Evolutionary conservation across 2,888 invertebrate genomes (phyloP), one percentile per base, ranked within the genome.

Genomic region (Dolichopus griseipennis): DNA sequence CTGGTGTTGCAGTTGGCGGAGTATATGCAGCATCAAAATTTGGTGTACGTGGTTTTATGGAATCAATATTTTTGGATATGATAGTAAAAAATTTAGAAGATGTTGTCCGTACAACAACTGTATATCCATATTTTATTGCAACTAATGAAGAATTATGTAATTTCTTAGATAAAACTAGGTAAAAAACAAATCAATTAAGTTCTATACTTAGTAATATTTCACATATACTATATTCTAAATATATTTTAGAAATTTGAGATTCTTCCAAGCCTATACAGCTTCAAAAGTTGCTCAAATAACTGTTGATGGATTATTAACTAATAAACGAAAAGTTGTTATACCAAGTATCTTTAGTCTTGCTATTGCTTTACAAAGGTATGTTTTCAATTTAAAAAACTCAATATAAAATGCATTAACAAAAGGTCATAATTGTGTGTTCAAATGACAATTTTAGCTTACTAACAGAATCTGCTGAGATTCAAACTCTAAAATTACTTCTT

Each of bases 11-110:
- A 18, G 41, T 73, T n/a, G 5, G 20, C 1, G n/a, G 1, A n/a
- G 76, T 81, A 61, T 83, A 83, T 72, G 78, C 80, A 2, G 79
- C 83, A 43, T 81, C 83, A 12, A 83, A 83, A 72, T 83, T 78
- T 72, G 83, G 79, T 20, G 80, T 83, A 61, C 75, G 79, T 67
- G 83, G 83, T 65, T 79, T 83, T 66, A 82, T 82, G 81, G 78
- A 78, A 37, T 73, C 80, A 6, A 70, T 80, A 41, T 74, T 79
- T 20, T 76, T 77, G 33, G 83, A 83, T 71, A 71, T 83, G 66
- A 76, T 81, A n/a, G 75, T 78, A 65, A 78, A 79, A 52, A 78
- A 79, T 65, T 78, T 70, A n/a, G 69, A 76, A 66, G 79, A 81
- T 70, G 78, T 76, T 68, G 78, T 81, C 15, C 74, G 78, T 34